Base-by-base conservation (phyloP, 2,113 vertebrate genomes). In the Sceloporus tristichus region DNA sequence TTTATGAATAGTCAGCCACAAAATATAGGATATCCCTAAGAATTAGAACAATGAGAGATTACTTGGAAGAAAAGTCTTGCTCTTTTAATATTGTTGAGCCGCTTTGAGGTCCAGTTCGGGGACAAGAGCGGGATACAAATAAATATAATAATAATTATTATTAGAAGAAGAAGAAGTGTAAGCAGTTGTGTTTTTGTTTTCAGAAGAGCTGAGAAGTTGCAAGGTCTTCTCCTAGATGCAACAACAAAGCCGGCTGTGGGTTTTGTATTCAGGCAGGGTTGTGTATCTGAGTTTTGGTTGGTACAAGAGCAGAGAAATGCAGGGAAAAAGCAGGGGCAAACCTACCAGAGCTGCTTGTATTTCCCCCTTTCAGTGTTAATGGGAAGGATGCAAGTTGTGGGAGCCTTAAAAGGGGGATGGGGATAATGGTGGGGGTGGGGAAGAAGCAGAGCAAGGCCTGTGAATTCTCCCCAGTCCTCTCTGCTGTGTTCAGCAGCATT, bases 361-460 rank as follows among this genome's bases (percentile, higher is more conserved):
- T 48, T 48, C 92, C 93, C 92, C 93, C 90, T 93, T 92, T 81
- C 91, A 94, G 94, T 92, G 92, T 91, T 94, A 94, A 94, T 92
- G 86, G 94, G 93, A 94, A 92, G 89, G 93, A 92, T 87, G 83
- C 23, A 84, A 91, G 93, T 91, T 91, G 88, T 90, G 94, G 94
- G 93, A 94, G 95, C 93, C 92, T 93, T 91, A 91, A 25, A 91
- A 90, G 94, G 95, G 94, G 94, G 95, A 96, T 93, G 95, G 95
- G 93, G 92, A 91, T 68, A 91, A 91, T 88, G 79, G 90, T 91
- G 95, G 94, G 94, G 95, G 94, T 92, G 94, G 94, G 94, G 94
- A 18, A 93, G 92, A 93, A 87, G 74, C 94, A n/a, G 89, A 93
- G 94, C 90, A 85, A 96, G 94, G 94, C 94, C 94, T 94, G 89